These are phyloP conservation scores for Anastrepha obliqua DNA, from an alignment of 1,140 invertebrate species.

Conservation along the genomic window DNA sequence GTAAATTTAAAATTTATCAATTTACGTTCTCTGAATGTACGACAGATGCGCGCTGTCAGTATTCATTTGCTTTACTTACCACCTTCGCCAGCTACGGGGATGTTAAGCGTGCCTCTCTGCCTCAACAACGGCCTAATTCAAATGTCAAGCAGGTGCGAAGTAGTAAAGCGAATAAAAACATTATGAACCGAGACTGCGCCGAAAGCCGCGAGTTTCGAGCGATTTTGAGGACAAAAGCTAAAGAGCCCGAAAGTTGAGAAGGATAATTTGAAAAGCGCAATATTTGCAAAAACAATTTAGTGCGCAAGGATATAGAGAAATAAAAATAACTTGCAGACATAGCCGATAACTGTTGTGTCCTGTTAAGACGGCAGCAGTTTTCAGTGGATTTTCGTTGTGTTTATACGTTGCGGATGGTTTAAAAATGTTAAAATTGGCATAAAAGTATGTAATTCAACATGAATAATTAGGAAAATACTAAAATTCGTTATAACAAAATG, in stretches of 20 bases:
- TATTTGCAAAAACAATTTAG: not conserved
- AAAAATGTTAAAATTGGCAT: not conserved
- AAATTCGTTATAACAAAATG: too few species aligned
- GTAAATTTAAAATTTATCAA: too few species aligned
- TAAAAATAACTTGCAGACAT: not conserved
- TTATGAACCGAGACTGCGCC: constrained; percentile 21
- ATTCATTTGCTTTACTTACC: not conserved
- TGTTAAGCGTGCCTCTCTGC: not conserved
- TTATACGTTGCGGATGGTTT: not conserved
- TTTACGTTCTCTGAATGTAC: too few species aligned
- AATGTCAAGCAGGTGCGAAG: constrained; percentile 19
- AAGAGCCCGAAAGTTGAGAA: not conserved
- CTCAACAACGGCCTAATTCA: not conserved
- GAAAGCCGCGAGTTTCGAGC: constrained; percentile 26
- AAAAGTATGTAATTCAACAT: not conserved
- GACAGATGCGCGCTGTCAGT: not conserved
- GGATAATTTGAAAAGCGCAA: constrained; percentile 18
- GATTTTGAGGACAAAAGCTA: not conserved
- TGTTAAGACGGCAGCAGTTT: not conserved
- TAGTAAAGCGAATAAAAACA: constrained; percentile 17
- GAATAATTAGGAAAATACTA: too few species aligned
- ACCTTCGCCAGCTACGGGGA: not conserved
- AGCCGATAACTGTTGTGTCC: not conserved
- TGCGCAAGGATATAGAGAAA: constrained; percentile 37
- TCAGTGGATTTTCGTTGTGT: not conserved